Base-by-base conservation (phyloP, 2,888 invertebrate species). In the Xestoiulus laeticollis region DNA sequence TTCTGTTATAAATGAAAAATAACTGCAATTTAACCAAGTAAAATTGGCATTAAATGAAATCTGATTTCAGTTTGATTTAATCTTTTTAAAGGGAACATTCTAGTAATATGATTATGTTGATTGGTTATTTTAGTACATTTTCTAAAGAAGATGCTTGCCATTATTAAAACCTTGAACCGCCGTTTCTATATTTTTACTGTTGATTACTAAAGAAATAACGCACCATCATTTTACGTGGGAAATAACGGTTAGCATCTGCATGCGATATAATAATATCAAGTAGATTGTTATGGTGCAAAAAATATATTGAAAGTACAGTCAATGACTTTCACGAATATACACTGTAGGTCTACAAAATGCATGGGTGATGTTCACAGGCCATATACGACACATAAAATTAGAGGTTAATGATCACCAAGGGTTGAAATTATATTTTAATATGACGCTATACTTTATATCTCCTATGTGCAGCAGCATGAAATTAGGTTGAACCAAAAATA, bases 401-500 rank as follows among this genome's bases (percentile, higher is more conserved):
- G 12, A 30, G 78, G 78, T 78, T 78, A 78, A 22, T 30, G 78
- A 78, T 26, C 78, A 78, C 30, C 78, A 30, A 78, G 78, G 30
- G 30, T 26, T 78, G 30, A 78, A 78, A 78, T 78, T 78, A 78
- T 78, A 22, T 78, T 78, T 78, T 78, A 78, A 78, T 78, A 26
- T 78, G 78, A 22, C 78, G 30, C 26, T 30, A 30, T 30, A 78
- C 78, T 78, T 30, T 78, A 30, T 78, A 22, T 78, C 78, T 78
- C 78, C 12, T 14, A 26, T 78, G 78, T 78, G 78, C 78, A 78
- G 78, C 8, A 30, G 78, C 78, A 78, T 78, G 78, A 78, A 78
- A 78, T 78, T 78, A 78, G 78, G 78, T 78, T 78, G 78, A 78
- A 30, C 78, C 26, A 78, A 78, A n/a, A 78, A 30, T 78, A 78